Conservation (phyloP, 2,797 vertebrate genomes). For the Platyrinchus mystaceus region DNA sequence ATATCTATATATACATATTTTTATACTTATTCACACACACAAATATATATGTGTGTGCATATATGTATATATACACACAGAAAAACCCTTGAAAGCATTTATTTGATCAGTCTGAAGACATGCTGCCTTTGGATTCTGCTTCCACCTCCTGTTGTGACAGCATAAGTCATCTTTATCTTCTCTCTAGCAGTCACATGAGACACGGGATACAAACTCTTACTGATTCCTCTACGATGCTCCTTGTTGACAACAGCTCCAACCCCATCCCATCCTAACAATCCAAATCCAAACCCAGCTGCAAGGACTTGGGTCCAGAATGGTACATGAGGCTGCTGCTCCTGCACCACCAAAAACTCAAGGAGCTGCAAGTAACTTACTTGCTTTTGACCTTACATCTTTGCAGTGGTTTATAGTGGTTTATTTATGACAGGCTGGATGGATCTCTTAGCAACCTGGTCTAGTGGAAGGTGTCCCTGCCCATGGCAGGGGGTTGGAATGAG, state of each 20-base stretch:
- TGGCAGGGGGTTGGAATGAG: not conserved
- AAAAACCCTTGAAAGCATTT: not conserved
- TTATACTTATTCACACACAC: rapidly evolving
- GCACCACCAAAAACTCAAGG: not conserved
- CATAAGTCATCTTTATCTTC: not conserved
- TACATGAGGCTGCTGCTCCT: rapidly evolving
- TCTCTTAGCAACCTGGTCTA: not conserved
- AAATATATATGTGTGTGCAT: rapidly evolving
- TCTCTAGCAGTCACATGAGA: not conserved
- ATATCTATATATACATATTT: not conserved
- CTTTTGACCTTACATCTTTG: not conserved
- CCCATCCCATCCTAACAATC: not conserved
- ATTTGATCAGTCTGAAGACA: not conserved
- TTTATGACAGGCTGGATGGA: not conserved
- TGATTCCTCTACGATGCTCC: not conserved
- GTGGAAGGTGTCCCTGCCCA: not conserved
- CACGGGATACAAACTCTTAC: not conserved
- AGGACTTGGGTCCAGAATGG: not conserved
- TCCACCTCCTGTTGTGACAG: not conserved
- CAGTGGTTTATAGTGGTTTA: not conserved
- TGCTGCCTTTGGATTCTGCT: not conserved
- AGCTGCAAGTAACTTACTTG: not conserved
- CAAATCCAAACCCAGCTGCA: not conserved
- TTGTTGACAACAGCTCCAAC: not conserved
- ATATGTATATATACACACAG: rapidly evolving